Conservation (phyloP, 2,113 vertebrate species). For the Vidua chalybeata region DNA sequence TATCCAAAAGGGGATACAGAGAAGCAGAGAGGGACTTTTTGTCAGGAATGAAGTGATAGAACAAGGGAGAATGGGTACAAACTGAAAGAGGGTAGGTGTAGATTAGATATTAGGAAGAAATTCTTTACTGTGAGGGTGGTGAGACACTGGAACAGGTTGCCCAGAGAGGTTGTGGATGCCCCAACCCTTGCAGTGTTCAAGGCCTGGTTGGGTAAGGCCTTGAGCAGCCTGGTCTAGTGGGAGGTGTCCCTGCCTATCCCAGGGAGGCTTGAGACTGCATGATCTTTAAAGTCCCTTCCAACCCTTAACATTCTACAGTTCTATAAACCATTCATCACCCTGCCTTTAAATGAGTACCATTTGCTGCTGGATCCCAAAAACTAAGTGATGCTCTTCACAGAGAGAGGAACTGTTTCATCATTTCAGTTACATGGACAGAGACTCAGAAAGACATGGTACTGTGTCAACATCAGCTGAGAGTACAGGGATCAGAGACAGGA, state of each 20-base stretch:
- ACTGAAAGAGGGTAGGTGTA: neutral
- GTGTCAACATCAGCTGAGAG: neutral
- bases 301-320: neutral
- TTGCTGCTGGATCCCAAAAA: neutral
- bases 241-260: neutral
- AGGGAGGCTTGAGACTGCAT: neutral
- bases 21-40: neutral
- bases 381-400: neutral
- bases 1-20: neutral
- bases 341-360: neutral
- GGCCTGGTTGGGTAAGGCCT: neutral
- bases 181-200: neutral
- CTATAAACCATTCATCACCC: neutral
- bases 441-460: neutral
- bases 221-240: neutral
- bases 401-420: neutral
- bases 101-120: neutral
- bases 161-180: neutral
- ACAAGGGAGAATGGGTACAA: neutral
- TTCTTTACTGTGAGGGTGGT: neutral
- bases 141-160: neutral
- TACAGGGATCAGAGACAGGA: neutral
- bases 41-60: neutral
- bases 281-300: neutral
- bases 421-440: neutral